Conservation (phyloP, 2,888 invertebrate species). For the Sussaba pulchella region DNA sequence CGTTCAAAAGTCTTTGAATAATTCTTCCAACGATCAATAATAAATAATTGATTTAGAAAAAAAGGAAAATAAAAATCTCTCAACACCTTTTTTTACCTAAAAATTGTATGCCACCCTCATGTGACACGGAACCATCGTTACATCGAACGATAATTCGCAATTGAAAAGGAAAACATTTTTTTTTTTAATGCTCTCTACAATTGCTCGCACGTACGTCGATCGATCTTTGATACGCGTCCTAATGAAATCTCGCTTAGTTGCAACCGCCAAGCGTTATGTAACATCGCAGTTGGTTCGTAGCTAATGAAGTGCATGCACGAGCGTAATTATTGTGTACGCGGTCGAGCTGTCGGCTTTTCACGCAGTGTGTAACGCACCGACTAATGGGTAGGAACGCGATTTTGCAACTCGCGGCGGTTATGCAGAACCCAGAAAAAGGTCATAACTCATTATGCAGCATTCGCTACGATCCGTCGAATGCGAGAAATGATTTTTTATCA, state of each 20-base stretch:
- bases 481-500: conserved; percentile 35
- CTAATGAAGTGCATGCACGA: conserved; percentile 82
- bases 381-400: conserved; percentile 67
- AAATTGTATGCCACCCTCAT: conserved; percentile 10
- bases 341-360: conserved; percentile 76
- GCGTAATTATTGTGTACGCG: conserved; percentile 77
- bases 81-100: conserved; percentile 45
- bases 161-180: conserved; percentile 18
- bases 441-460: conserved; percentile 66
- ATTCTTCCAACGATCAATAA: conserved; percentile 14
- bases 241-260: conserved; percentile 79
- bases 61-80: conserved; percentile 40
- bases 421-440: conserved; percentile 66
- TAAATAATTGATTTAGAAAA: conserved; percentile 43
- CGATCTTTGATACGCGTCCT: conserved; percentile 79
- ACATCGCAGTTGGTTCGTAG: conserved; percentile 74
- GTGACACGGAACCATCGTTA: not conserved
- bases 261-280: conserved; percentile 75
- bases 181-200: conserved; percentile 55
- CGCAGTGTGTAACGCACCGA: conserved; percentile 62
- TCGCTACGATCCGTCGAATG: conserved; percentile 35
- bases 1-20: not conserved
- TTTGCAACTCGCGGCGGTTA: conserved; percentile 70
- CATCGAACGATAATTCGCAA: not conserved
- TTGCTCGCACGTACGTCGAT: conserved; percentile 70